A percentile compares a stretch with the other conserved stretches of the same genome.
Conservation (phyloP, 2,888 invertebrate species). For the Pandemis corylana region DNA sequence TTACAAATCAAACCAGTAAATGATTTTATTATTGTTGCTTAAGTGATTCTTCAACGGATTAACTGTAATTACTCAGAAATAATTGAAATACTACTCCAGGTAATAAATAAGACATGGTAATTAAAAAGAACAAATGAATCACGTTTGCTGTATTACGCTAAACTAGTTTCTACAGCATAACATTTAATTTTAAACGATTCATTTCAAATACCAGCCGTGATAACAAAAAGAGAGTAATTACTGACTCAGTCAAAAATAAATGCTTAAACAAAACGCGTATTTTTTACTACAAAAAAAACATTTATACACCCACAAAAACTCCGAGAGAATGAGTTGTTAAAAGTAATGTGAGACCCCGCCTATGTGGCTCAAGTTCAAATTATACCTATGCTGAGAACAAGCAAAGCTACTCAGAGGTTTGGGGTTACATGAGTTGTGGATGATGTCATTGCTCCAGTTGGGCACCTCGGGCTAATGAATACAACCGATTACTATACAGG, state of each 20-base stretch:
- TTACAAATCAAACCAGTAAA: slow-evolving; percentile 14
- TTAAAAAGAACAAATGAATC: too few relatives aligned
- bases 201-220: not conserved
- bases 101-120: too few relatives aligned
- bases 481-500: slow-evolving; percentile 42
- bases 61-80: too few relatives aligned
- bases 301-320: slow-evolving; percentile 6
- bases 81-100: too few relatives aligned
- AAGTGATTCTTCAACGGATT: not conserved
- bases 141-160: too few relatives aligned
- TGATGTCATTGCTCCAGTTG: slow-evolving; percentile 24
- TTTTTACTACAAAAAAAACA: slow-evolving; percentile 1
- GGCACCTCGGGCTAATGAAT: slow-evolving; percentile 55
- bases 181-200: too few relatives aligned
- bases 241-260: not conserved
- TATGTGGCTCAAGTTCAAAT: slow-evolving; percentile 19
- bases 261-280: not conserved
- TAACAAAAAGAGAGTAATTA: slow-evolving; percentile 6
- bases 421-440: slow-evolving; percentile 11
- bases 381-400: slow-evolving; percentile 20
- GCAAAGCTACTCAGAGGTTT: slow-evolving; percentile 16
- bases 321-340: slow-evolving; percentile 17
- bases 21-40: not conserved
- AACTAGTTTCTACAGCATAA: too few relatives aligned
- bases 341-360: slow-evolving; percentile 19